Evolutionary conservation across 2,113 vertebrate species (phyloP).

Genomic region (Ellobius talpinus): DNA sequence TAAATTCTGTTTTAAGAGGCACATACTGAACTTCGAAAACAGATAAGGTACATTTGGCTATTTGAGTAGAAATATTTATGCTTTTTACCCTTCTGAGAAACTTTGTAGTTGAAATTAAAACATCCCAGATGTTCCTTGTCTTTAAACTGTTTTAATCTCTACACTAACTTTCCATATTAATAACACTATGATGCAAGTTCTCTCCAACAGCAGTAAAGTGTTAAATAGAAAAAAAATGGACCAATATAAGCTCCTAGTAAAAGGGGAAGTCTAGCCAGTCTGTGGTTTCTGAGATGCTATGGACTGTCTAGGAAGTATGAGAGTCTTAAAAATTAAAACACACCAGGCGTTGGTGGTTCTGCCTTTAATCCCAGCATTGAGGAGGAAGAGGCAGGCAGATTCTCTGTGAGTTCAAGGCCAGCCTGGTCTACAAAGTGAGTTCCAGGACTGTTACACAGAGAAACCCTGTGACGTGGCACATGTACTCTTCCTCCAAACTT

Average conservation of each 20-base stretch:
- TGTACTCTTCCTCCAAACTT: not conserved
- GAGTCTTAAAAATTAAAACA: not conserved
- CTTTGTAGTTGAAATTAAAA: constrained; percentile 27
- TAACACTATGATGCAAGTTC: not conserved
- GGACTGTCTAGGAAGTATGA: not conserved
- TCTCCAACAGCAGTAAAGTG: not conserved
- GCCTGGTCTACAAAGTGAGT: not conserved
- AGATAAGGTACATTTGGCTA: not conserved
- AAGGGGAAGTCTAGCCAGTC: not conserved
- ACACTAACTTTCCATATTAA: not conserved
- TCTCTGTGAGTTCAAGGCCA: not conserved
- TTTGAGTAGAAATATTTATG: not conserved
- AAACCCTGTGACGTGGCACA: not conserved
- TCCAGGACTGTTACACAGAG: not conserved
- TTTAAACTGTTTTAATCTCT: not conserved
- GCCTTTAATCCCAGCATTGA: not conserved
- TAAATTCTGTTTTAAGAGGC: not conserved
- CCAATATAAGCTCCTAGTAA: not conserved
- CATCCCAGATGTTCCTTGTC: not conserved
- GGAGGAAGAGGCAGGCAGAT: not conserved
- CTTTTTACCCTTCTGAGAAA: not conserved
- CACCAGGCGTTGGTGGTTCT: not conserved
- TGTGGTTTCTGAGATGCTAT: not conserved
- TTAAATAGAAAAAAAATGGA: not conserved
- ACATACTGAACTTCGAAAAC: not conserved